phyloP scores from a whole-genome alignment of 1,140 invertebrate species.

The Gonioctena quinquepunctata region DNA sequence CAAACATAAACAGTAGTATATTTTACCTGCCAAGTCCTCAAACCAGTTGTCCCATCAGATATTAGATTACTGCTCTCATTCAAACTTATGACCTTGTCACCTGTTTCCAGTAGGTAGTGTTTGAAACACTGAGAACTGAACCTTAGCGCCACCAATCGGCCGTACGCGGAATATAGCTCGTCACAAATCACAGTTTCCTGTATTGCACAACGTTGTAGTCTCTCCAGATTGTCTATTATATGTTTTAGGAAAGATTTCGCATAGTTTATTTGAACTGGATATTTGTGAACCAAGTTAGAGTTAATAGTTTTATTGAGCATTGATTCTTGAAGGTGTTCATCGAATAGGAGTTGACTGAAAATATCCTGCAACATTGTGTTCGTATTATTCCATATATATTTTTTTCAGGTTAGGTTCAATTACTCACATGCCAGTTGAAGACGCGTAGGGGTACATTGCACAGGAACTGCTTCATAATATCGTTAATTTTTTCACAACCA shows the following conservation, averaged over 20 bases:
- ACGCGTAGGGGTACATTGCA: constrained; percentile 52
- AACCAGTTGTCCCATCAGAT: constrained; percentile 63
- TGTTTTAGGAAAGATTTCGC: constrained; percentile 58
- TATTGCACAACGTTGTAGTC: constrained; percentile 8
- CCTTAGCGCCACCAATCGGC: constrained; percentile 48
- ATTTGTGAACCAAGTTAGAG: constrained; percentile 49
- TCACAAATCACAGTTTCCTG: constrained; percentile 53
- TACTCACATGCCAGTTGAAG: constrained; percentile 51
- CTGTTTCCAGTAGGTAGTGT: constrained; percentile 56
- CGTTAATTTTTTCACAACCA: not conserved
- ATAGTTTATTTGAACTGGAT: constrained; percentile 58
- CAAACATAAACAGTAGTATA: not conserved
- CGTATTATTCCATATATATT: constrained; percentile 11
- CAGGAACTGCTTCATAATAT: constrained; percentile 51
- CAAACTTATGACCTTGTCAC: constrained; percentile 53
- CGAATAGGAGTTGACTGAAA: constrained; percentile 30
- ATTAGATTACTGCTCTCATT: constrained; percentile 61
- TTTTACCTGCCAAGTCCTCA: constrained; percentile 60
- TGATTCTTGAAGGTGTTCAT: constrained; percentile 46
- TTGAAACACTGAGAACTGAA: constrained; percentile 54
- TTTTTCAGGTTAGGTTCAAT: constrained; percentile 6
- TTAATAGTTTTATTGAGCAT: constrained; percentile 57
- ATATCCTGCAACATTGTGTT: constrained; percentile 35
- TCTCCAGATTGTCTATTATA: constrained; percentile 56
- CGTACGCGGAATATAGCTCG: constrained; percentile 56